These are phyloP conservation scores for Drosophila merina DNA, from an alignment of 2,888 invertebrate genomes.

Conservation along the genomic window DNA sequence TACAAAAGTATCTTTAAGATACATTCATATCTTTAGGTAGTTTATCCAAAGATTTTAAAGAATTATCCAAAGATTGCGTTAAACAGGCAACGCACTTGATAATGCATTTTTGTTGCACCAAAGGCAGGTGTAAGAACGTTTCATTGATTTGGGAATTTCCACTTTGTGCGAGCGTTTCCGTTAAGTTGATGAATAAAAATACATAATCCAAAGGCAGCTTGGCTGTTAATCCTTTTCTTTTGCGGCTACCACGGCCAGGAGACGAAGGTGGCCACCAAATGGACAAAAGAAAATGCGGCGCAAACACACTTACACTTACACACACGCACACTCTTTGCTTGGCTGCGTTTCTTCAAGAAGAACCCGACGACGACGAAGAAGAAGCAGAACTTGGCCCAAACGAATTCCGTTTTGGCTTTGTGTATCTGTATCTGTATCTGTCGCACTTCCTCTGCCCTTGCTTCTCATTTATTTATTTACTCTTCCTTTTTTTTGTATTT, in stretches of 20 bases:
- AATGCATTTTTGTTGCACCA: background rate
- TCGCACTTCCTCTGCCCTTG: slow-evolving; percentile 66
- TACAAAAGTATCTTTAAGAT: background rate
- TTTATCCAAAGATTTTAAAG: too few species aligned
- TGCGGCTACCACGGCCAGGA: slow-evolving; percentile 35
- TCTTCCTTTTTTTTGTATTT: slow-evolving; percentile 28
- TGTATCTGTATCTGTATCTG: slow-evolving; percentile 70
- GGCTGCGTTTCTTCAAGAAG: slow-evolving; percentile 50
- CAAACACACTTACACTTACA: slow-evolving; percentile 37
- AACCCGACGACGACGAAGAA: slow-evolving; percentile 1
- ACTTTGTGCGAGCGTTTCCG: background rate
- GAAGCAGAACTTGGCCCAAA: slow-evolving; percentile 62
- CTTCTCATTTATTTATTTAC: slow-evolving; percentile 32
- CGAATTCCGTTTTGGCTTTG: slow-evolving; percentile 62
- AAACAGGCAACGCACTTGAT: background rate
- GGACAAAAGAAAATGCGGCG: slow-evolving; percentile 71
- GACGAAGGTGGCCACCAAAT: slow-evolving; percentile 60
- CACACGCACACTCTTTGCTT: slow-evolving; percentile 51
- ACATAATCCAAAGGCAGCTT: slow-evolving; percentile 25
- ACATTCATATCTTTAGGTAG: background rate
- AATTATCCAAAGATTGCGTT: too few species aligned
- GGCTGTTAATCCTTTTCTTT: slow-evolving; percentile 37
- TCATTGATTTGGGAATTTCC: background rate
- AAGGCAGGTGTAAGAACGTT: background rate
- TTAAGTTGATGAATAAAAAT: slow-evolving; percentile 5